Base-by-base conservation (phyloP, 2,797 vertebrate species). In the Megalops cyprinoides region DNA sequence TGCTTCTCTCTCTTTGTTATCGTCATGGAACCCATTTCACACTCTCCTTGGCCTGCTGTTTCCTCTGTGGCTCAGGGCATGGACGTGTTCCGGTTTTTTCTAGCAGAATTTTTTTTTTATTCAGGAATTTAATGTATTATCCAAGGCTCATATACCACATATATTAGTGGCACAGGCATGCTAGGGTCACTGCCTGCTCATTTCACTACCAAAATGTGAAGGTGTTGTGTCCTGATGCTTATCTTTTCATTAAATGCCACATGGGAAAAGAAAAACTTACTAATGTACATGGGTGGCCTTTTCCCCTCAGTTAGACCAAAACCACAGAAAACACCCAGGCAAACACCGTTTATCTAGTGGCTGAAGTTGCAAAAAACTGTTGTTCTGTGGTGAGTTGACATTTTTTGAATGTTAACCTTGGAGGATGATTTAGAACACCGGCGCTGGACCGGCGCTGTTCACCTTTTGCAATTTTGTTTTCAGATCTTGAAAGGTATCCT, bases 11-110 rank as follows among this genome's bases (percentile, higher is more conserved):
- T 86, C 79, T 87, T 84, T 78, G 74, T 83, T 76, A 49, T 78
- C 31, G 85, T 87, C 81, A 89, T 92, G 88, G 89, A 90, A 92
- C 87, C 79, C 83, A 67, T 87, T 82, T 83, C 55, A 74, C 48
- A 49, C 48, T 56, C 78, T 76, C 60, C 69, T 71, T 10, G 34
- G 55, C 34, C 51, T 48, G 25, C 75, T 28, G 51, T 8, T 79
- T 56, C 37, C 39, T 34, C 69, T 18, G 51, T 28, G 20, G n/a
- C 53, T 20, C n/a, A 15, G 53, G 42, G 23, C 23, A 12, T 18
- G 18, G 37, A 7, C 37, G 8, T 39, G 28, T 77, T 44, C 56
- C 76, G n/a, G 23, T n/a, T 77, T 31, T 58, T 44, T 77, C 55
- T 25, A 60, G 39, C 20, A 71, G 67, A 62, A 44, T 2, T 14